Conservation (phyloP, 2,888 invertebrate genomes). For the Pseudanteris insignis region DNA sequence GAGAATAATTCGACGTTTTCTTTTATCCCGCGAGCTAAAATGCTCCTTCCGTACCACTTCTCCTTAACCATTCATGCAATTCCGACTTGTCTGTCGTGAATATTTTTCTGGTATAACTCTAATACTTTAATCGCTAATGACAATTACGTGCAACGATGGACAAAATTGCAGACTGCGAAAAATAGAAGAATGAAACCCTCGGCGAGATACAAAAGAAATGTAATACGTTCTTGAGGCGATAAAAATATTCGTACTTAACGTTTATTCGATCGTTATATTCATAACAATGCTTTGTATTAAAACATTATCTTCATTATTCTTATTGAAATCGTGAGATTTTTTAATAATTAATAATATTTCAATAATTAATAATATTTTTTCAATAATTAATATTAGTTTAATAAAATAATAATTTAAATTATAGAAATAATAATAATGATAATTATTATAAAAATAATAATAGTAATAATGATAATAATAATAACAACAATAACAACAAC, state of each 20-base stretch:
- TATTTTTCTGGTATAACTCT: constrained; percentile 11
- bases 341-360: neutral
- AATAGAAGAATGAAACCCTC: constrained; percentile 7
- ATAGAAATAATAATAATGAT: no score
- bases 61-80: constrained; percentile 25
- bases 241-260: constrained; percentile 3
- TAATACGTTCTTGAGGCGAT: neutral
- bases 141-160: constrained; percentile 27
- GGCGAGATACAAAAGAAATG: constrained; percentile 7
- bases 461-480: no score
- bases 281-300: neutral
- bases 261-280: constrained; percentile 11
- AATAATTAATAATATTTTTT: neutral
- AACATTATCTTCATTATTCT: neutral
- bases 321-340: neutral
- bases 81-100: constrained; percentile 14
- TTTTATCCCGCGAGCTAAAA: constrained; percentile 45
- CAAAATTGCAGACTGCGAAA: constrained; percentile 14
- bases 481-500: no score
- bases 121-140: constrained; percentile 37
- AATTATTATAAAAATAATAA: no score
- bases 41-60: constrained; percentile 32
- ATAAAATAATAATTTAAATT: no score
- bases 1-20: constrained; percentile 50
- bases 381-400: neutral